Conservation (phyloP, 2,797 vertebrate species). For the Danio jaintianensis region DNA sequence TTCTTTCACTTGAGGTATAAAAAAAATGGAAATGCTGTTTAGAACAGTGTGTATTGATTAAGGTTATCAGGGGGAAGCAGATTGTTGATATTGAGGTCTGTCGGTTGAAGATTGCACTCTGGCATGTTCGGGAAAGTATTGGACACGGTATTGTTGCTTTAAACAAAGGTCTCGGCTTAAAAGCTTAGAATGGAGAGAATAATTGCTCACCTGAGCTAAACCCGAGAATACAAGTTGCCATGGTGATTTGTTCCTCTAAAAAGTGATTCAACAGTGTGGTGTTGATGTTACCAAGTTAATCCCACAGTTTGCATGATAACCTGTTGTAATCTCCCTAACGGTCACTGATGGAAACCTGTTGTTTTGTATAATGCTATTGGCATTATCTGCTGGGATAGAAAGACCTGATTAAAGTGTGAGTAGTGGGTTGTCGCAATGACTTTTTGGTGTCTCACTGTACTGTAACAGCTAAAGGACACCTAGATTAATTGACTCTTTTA, state of each 20-base stretch:
- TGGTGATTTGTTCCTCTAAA: constrained; percentile 8
- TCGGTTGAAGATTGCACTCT: not conserved
- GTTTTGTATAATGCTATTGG: not conserved
- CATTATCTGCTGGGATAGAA: not conserved
- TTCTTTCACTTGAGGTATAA: not conserved
- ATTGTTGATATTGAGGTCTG: constrained; percentile 19
- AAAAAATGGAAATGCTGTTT: not conserved
- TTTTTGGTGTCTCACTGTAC: not conserved
- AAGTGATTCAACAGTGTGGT: not conserved
- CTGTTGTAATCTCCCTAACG: constrained; percentile 1
- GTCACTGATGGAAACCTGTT: not conserved
- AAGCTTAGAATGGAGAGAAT: not conserved
- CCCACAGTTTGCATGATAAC: constrained; percentile 3
- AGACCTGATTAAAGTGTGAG: not conserved
- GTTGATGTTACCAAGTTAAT: constrained; percentile 23
- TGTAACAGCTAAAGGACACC: not conserved
- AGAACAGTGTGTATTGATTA: constrained; percentile 4
- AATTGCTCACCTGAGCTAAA: constrained; percentile 17
- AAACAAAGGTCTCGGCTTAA: constrained; percentile 22
- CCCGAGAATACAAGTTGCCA: constrained; percentile 13
- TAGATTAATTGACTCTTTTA: not conserved
- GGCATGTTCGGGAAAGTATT: not conserved
- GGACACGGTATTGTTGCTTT: constrained; percentile 15
- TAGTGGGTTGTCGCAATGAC: not conserved
- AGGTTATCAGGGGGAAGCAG: constrained; percentile 24